Evolutionary conservation across 2,888 invertebrate genomes (phyloP).

Genomic region (Herminia tarsipennalis): DNA sequence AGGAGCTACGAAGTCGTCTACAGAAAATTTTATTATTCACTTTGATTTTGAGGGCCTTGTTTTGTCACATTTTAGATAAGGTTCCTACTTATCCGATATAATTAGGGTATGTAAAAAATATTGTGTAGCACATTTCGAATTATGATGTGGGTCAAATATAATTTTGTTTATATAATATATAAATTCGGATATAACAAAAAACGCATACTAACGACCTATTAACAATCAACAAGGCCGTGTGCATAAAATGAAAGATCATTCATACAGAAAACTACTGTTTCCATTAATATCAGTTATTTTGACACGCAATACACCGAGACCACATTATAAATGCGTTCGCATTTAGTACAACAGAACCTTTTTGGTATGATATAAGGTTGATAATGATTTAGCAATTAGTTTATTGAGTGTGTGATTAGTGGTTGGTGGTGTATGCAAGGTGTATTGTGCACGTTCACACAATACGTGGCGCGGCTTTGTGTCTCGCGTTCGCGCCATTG

Average conservation of each 20-base stretch:
- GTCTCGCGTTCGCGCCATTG: conserved; percentile 78
- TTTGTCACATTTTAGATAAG: background rate
- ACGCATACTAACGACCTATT: conserved; percentile 14
- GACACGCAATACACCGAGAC: conserved; percentile 64
- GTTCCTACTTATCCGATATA: too few species aligned
- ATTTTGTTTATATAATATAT: too few species aligned
- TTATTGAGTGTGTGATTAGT: conserved; percentile 53
- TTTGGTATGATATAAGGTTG: conserved; percentile 49
- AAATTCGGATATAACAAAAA: background rate
- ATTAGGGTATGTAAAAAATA: too few species aligned
- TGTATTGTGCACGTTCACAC: conserved; percentile 81
- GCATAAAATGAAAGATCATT: conserved; percentile 59
- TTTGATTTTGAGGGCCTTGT: background rate
- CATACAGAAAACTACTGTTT: conserved; percentile 67
- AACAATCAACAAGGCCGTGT: conserved; percentile 54
- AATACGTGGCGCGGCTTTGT: conserved; percentile 80
- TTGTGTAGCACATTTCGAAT: too few species aligned
- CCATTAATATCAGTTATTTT: conserved; percentile 75
- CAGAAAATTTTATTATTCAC: conserved; percentile 12
- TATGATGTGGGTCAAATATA: too few species aligned
- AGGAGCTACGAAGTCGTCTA: conserved; percentile 30
- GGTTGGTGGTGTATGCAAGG: conserved; percentile 74
- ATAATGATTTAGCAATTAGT: conserved; percentile 58
- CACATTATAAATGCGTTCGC: conserved; percentile 30
- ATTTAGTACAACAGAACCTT: conserved; percentile 27